A percentile compares a stretch with the other conserved stretches of the same genome.
Conservation (phyloP, 2,797 vertebrate genomes). For the Triplophysa yarkandensis region DNA sequence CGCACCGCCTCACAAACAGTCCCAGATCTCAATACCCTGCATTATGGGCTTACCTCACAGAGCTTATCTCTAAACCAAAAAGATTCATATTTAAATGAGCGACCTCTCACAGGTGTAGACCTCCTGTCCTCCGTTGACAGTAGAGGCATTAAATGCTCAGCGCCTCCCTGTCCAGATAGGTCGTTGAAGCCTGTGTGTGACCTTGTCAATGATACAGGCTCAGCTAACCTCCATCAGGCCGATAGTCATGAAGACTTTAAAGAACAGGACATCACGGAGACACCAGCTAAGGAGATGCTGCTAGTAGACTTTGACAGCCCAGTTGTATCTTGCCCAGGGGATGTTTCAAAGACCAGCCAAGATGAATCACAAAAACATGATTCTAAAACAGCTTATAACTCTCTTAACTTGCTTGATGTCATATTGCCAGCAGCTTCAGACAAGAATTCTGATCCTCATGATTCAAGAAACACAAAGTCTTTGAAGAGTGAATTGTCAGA, state of each 20-base stretch:
- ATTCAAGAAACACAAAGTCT: conserved; percentile 44
- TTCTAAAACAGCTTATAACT: conserved; percentile 47
- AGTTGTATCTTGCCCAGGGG: conserved; percentile 54
- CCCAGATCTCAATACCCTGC: conserved; percentile 72
- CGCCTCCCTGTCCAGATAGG: conserved; percentile 75
- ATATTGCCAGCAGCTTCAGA: conserved; percentile 71
- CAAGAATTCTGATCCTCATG: conserved; percentile 54
- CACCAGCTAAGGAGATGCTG: conserved; percentile 66
- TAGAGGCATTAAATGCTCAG: conserved; percentile 70
- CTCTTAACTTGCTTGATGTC: conserved; percentile 66
- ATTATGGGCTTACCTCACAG: conserved; percentile 65
- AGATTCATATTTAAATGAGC: conserved; percentile 71
- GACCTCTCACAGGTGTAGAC: conserved; percentile 85
- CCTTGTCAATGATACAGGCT: conserved; percentile 87
- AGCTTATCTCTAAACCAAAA: conserved; percentile 53
- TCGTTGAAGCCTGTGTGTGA: conserved; percentile 88
- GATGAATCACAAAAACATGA: conserved; percentile 57
- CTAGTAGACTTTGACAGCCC: conserved; percentile 76
- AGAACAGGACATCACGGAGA: conserved; percentile 71
- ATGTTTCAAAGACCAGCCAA: conserved; percentile 18
- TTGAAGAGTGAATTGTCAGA: conserved; percentile 49
- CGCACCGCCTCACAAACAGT: conserved; percentile 59
- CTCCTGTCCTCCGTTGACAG: conserved; percentile 89
- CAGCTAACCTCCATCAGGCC: conserved; percentile 69
- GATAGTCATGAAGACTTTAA: conserved; percentile 74